Evolutionary conservation across 2,797 vertebrate genomes (phyloP).

Genomic region (Scyliorhinus canicula): DNA sequence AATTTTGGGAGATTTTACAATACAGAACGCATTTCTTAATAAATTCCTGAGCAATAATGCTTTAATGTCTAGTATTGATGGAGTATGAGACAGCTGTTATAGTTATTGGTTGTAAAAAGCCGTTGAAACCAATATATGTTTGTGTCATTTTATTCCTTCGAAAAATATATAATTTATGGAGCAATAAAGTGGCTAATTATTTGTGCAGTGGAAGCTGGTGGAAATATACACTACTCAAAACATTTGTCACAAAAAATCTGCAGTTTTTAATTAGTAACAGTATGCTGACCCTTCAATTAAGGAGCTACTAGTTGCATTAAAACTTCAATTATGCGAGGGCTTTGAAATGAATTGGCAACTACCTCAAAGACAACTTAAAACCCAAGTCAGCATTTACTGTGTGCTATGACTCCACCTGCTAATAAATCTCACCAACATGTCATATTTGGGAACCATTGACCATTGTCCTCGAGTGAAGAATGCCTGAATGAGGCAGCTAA

Average conservation of each 20-base stretch:
- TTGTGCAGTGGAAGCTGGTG: slow-evolving; percentile 23
- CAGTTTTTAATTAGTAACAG: slow-evolving; percentile 19
- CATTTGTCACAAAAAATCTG: slow-evolving; percentile 8
- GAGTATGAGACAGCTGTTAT: slow-evolving; percentile 17
- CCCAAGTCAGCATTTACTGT: background rate
- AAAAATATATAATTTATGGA: slow-evolving; percentile 35
- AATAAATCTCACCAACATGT: background rate
- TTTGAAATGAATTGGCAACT: background rate
- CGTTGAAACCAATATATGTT: slow-evolving; percentile 28
- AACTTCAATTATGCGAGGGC: background rate
- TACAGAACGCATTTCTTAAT: slow-evolving; percentile 25
- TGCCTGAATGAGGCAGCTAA: background rate
- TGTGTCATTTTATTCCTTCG: slow-evolving; percentile 29
- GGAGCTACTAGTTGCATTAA: background rate
- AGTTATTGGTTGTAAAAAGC: slow-evolving; percentile 30
- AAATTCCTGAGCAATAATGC: slow-evolving; percentile 26
- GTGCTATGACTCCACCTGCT: background rate
- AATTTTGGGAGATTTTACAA: slow-evolving; percentile 18
- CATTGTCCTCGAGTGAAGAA: background rate
- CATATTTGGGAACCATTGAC: background rate
- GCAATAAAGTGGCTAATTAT: slow-evolving; percentile 34
- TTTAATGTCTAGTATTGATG: slow-evolving; percentile 28
- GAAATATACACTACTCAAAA: slow-evolving; percentile 23
- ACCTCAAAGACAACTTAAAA: background rate
- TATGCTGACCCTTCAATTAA: slow-evolving; percentile 33